Base-by-base conservation (phyloP, 2,797 vertebrate species). In the Anas capensis region DNA sequence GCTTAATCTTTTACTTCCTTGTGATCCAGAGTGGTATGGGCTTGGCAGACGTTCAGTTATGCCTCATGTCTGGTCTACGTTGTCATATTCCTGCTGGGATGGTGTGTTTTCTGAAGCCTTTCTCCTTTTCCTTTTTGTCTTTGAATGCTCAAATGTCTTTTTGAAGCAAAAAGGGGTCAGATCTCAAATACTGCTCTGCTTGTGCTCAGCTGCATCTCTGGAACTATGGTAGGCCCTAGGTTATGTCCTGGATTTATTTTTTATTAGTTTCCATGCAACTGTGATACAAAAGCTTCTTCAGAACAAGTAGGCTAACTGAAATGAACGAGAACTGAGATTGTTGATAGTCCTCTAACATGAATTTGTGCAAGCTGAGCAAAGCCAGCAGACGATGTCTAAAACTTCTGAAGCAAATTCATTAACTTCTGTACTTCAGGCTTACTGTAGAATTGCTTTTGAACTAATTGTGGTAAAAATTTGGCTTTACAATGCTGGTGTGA, bases 1-100 rank as follows among this genome's bases (percentile, higher is more conserved):
- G 57, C 80, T 90, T 88, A 18, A 44, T 94, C 92, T 90, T 91
- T 88, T 66, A 58, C 33, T 92, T 94, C 61, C 58, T 82, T 88
- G 58, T 79, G 73, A 94, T 76, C 76, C 18, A 65, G 40, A 57
- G n/a, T 82, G 90, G 70, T 49, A 46, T 90, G 56, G 48, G 27
- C 66, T 82, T 95, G 88, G 80, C 78, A 76, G 75, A 80, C 72
- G 21, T 77, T 86, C 90, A 86, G 54, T 27, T 86, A 56, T 7
- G 56, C 42, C 46, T 90, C 4, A 0, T 88, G 14, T 69, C 79
- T 82, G 57, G 38, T 66, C 49, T 85, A 18, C 13, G 3, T 68
- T 92, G 79, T 68, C 76, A 20, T 26, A 23, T 51, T 86, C 71
- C 61, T 95, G 60, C 75, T 26, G 85, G 76, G 73, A 48, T 66